phyloP scores from a whole-genome alignment of 2,797 vertebrate genomes.

The Melanogrammus aeglefinus region DNA sequence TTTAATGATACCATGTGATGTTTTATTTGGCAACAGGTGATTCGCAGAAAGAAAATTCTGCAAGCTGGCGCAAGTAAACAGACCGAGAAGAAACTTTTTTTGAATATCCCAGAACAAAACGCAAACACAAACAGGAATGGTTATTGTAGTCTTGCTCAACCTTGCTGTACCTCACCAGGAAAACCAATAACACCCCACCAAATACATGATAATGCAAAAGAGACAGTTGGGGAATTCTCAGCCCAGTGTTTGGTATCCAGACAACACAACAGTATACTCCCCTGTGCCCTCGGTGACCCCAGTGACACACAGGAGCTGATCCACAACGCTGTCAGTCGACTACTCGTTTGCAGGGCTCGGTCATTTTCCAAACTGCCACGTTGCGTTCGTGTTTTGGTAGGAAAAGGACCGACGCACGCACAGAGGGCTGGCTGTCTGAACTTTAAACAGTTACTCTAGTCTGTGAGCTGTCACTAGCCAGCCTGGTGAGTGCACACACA shows the following conservation, averaged over 20 bases:
- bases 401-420: conserved; percentile 22
- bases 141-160: background rate
- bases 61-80: no score
- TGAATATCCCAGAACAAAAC: no score
- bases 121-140: background rate
- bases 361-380: conserved; percentile 65
- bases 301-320: background rate
- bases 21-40: background rate
- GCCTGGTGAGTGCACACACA: background rate
- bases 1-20: background rate
- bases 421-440: conserved; percentile 50
- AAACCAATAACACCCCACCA: background rate
- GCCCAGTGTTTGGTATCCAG: background rate
- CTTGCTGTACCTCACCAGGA: background rate
- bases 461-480: conserved; percentile 26
- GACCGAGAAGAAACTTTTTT: no score
- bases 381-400: conserved; percentile 38
- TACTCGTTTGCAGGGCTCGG: conserved; percentile 15
- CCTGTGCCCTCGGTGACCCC: background rate
- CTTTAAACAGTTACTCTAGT: conserved; percentile 49
- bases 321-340: background rate
- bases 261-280: background rate
- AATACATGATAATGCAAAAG: background rate
- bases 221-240: no score
- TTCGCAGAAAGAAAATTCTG: background rate